Conservation (phyloP, 2,113 vertebrate species). For the Pedionomus torquatus region DNA sequence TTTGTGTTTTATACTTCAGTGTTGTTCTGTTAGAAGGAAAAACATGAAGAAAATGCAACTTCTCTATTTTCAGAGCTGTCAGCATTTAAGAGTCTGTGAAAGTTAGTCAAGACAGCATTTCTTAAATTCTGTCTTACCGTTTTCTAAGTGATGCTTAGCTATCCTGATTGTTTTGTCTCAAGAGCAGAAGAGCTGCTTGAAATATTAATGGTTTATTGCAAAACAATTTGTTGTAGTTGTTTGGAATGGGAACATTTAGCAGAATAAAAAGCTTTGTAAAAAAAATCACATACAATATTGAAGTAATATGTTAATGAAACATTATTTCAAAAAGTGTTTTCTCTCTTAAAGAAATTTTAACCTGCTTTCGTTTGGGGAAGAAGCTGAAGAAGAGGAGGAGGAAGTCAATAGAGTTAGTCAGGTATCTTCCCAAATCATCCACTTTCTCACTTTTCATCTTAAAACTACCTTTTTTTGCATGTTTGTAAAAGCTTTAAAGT, state of each 20-base stretch:
- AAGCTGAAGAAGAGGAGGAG: constrained; percentile 97
- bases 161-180: background rate
- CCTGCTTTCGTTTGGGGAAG: constrained; percentile 96
- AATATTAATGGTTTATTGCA: background rate
- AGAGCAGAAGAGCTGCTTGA: background rate
- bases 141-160: background rate
- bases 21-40: background rate
- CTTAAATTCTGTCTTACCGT: background rate
- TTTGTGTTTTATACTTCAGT: background rate
- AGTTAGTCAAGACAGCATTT: background rate
- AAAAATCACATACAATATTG: fast-evolving
- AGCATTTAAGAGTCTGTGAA: background rate
- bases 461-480: background rate
- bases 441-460: background rate
- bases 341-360: constrained; percentile 88
- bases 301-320: background rate
- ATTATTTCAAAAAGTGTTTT: background rate
- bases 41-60: background rate
- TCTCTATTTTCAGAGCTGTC: background rate
- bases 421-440: constrained; percentile 71
- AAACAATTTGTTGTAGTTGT: background rate
- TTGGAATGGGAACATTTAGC: background rate
- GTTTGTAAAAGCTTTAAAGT: background rate
- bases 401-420: constrained; percentile 94
- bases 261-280: background rate